Evolutionary conservation across 2,797 vertebrate genomes (phyloP).

Genomic region (Cynopterus sphinx): DNA sequence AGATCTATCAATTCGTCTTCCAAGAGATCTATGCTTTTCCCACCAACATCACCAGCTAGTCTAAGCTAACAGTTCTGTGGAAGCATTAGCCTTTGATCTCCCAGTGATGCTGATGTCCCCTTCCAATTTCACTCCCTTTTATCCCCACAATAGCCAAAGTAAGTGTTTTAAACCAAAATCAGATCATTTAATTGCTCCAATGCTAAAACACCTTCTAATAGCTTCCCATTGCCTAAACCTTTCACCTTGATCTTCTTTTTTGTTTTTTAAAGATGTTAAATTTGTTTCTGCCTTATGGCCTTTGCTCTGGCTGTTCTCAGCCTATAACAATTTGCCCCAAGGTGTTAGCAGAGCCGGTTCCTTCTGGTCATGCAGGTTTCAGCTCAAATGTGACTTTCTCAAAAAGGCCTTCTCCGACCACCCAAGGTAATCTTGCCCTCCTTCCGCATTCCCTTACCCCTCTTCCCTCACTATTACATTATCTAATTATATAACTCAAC

Average conservation of each 20-base stretch:
- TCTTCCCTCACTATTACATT: neutral
- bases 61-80: neutral
- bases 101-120: too few species aligned
- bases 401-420: neutral
- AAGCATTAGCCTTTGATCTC: neutral
- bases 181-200: neutral
- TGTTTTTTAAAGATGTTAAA: constrained; percentile 5
- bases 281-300: neutral
- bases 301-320: neutral
- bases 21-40: neutral
- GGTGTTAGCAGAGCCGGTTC: neutral
- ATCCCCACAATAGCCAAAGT: neutral
- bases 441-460: neutral
- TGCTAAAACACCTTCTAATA: neutral
- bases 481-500: neutral
- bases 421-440: neutral
- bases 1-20: neutral
- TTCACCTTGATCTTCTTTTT: neutral
- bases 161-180: neutral
- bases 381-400: neutral
- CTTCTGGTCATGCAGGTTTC: constrained; percentile 21
- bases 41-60: neutral
- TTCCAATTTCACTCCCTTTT: neutral
- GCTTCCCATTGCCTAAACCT: neutral
- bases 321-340: neutral